Conservation (phyloP, 2,888 invertebrate genomes). For the Molorchus minor region DNA sequence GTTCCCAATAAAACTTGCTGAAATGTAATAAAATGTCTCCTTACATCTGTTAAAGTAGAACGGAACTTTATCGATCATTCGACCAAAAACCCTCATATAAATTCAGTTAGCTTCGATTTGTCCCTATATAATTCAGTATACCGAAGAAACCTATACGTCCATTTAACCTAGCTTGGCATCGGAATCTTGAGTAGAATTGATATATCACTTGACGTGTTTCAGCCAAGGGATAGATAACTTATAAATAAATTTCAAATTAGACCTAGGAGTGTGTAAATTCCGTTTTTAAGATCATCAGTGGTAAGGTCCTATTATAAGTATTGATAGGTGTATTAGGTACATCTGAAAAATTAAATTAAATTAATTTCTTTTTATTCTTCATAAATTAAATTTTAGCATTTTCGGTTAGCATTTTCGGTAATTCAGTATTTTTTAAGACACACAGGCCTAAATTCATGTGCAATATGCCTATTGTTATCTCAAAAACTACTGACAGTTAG, state of each 20-base stretch:
- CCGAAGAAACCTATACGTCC: constrained; percentile 9
- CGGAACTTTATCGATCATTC: constrained; percentile 8
- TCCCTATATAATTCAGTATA: constrained; percentile 28
- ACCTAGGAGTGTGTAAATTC: not conserved
- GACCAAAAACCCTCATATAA: constrained; percentile 15
- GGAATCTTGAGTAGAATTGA: not conserved
- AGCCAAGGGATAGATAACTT: not conserved
- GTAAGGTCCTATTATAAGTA: too few relatives aligned
- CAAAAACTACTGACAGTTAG: too few relatives aligned
- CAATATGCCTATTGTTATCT: too few relatives aligned
- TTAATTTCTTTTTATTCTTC: too few relatives aligned
- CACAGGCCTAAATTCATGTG: too few relatives aligned
- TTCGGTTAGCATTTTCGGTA: too few relatives aligned
- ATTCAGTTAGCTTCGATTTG: constrained; percentile 30
- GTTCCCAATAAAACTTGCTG: not conserved
- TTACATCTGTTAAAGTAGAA: not conserved
- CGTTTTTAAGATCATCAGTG: too few relatives aligned
- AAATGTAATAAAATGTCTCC: not conserved
- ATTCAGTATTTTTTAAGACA: too few relatives aligned
- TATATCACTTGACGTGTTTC: not conserved
- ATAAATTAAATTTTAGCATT: too few relatives aligned
- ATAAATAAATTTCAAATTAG: constrained; percentile 5
- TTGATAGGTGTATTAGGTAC: too few relatives aligned
- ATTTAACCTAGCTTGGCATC: constrained; percentile 6
- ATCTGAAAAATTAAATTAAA: too few relatives aligned